These are phyloP conservation scores for Andrena minutula DNA, from an alignment of 2,888 invertebrate species.

Conservation along the genomic window DNA sequence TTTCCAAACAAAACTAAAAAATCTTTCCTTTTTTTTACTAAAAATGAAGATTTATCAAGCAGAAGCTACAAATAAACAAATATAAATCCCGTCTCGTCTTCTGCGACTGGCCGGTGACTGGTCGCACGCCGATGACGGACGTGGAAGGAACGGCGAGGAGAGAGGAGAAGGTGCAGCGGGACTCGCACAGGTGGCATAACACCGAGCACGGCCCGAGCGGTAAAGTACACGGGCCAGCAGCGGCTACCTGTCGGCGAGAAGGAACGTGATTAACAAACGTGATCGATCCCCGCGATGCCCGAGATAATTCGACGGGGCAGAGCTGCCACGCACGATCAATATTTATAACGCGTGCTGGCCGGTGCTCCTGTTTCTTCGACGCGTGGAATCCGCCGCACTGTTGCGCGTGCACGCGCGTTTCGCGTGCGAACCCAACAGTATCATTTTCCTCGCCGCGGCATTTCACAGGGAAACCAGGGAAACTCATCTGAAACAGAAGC, in stretches of 20 bases:
- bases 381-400: slow-evolving; percentile 36
- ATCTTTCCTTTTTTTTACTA: too few species aligned
- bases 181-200: slow-evolving; percentile 47
- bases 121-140: not conserved
- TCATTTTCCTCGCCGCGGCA: too few species aligned
- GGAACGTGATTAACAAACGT: slow-evolving; percentile 69
- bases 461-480: too few species aligned
- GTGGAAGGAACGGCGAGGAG: not conserved
- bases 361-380: slow-evolving; percentile 57
- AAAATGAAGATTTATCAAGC: too few species aligned
- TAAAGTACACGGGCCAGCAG: slow-evolving; percentile 13
- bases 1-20: too few species aligned
- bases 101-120: not conserved
- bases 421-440: slow-evolving; percentile 22
- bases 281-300: slow-evolving; percentile 64
- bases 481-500: too few species aligned
- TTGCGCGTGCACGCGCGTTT: slow-evolving; percentile 24
- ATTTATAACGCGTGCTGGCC: slow-evolving; percentile 62
- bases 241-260: slow-evolving; percentile 55
- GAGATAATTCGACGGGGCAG: slow-evolving; percentile 62
- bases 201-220: slow-evolving; percentile 2
- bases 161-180: slow-evolving; percentile 12
- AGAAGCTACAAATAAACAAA: too few species aligned
- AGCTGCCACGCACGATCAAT: slow-evolving; percentile 62
- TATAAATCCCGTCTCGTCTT: slow-evolving; percentile 39